Conservation (phyloP, 1,140 invertebrate genomes). For the Drosophila dunni region DNA sequence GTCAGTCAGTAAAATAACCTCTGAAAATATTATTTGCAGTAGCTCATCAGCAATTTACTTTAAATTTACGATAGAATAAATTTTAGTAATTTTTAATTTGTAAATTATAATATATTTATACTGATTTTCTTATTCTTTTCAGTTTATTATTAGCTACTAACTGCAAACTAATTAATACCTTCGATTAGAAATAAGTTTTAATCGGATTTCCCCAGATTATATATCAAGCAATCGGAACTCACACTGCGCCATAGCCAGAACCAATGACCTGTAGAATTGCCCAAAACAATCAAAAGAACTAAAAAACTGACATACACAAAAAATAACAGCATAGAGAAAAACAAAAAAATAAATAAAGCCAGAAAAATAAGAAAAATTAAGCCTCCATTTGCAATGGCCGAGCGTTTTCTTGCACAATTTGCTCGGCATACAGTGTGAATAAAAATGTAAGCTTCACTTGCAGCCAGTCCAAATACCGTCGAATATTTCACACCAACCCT, state of each 20-base stretch:
- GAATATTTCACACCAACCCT: background rate
- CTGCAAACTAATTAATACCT: too few species aligned
- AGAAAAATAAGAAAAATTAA: conserved; percentile 29
- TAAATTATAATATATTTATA: too few species aligned
- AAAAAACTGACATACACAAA: conserved; percentile 35
- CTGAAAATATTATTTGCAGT: too few species aligned
- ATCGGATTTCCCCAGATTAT: background rate
- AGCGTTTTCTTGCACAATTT: conserved; percentile 76
- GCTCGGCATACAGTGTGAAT: conserved; percentile 58
- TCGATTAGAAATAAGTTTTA: background rate
- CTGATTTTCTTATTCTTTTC: too few species aligned
- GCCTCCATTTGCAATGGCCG: conserved; percentile 46
- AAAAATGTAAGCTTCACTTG: conserved; percentile 65
- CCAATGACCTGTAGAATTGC: conserved; percentile 37
- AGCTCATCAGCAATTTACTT: too few species aligned
- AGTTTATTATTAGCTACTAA: too few species aligned
- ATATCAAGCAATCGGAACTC: conserved; percentile 2
- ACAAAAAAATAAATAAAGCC: conserved; percentile 7
- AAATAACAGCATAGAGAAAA: conserved; percentile 20
- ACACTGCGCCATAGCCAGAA: conserved; percentile 20
- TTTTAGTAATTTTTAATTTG: too few species aligned
- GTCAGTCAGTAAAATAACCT: too few species aligned
- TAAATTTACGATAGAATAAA: too few species aligned
- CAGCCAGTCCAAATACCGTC: conserved; percentile 46
- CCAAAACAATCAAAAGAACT: conserved; percentile 3